Evolutionary conservation across 2,797 vertebrate species (phyloP).

Genomic region (Lepus townsendii): DNA sequence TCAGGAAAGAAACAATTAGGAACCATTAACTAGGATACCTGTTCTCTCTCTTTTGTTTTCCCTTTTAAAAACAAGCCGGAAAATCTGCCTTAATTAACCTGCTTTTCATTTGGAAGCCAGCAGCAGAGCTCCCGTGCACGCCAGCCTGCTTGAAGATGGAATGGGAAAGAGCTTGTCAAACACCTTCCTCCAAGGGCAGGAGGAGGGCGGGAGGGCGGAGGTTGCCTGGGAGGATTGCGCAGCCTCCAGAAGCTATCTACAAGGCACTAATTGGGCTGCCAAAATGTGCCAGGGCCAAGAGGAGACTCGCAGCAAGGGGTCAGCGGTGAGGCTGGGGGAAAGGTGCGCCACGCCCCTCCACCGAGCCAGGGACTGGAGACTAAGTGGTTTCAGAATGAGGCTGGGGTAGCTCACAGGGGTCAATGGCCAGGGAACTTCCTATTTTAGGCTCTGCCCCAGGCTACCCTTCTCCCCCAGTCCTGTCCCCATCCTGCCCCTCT

Average conservation of each 20-base stretch:
- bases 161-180: slow-evolving; percentile 75
- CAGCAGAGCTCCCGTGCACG: slow-evolving; percentile 77
- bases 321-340: not conserved
- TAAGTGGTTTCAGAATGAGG: not conserved
- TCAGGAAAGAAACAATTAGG: slow-evolving; percentile 74
- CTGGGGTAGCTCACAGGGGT: not conserved
- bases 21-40: slow-evolving; percentile 70
- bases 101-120: slow-evolving; percentile 82
- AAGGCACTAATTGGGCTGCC: slow-evolving; percentile 83
- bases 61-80: slow-evolving; percentile 82
- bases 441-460: not conserved
- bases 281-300: slow-evolving; percentile 30
- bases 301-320: slow-evolving; percentile 72
- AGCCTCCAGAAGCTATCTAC: slow-evolving; percentile 67
- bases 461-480: not conserved
- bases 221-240: slow-evolving; percentile 36
- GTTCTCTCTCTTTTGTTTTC: slow-evolving; percentile 75
- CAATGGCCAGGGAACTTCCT: not conserved
- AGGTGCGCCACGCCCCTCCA: not conserved
- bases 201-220: slow-evolving; percentile 72
- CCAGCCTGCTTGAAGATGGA: slow-evolving; percentile 78
- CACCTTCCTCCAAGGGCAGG: slow-evolving; percentile 58
- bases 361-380: not conserved
- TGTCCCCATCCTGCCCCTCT: not conserved
- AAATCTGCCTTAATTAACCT: slow-evolving; percentile 85